A percentile compares a stretch with the other conserved stretches of the same genome.
phyloP scores from a whole-genome alignment of 2,113 vertebrate species.

The Toxostoma redivivum region DNA sequence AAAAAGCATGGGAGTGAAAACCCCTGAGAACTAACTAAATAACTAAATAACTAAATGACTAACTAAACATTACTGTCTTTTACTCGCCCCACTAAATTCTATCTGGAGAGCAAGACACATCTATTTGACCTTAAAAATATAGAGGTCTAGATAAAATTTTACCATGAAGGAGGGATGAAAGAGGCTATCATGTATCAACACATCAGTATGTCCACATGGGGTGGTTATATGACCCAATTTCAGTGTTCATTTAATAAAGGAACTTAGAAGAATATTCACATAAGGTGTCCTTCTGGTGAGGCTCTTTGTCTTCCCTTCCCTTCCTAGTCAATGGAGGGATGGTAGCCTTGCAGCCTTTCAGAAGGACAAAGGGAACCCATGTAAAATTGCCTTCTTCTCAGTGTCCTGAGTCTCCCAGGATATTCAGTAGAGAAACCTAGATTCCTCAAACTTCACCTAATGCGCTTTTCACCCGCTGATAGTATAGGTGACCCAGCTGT shows the following conservation, averaged over 20 bases:
- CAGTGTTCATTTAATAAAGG: not conserved
- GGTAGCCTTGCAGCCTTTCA: not conserved
- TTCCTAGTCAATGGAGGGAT: not conserved
- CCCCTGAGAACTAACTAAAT: not conserved
- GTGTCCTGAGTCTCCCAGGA: not conserved
- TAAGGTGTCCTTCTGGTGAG: not conserved
- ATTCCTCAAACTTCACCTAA: not conserved
- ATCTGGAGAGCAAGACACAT: not conserved
- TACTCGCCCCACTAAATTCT: not conserved
- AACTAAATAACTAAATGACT: not conserved
- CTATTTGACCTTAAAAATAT: not conserved
- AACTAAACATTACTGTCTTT: not conserved
- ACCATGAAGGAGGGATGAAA: not conserved
- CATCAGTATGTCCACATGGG: not conserved
- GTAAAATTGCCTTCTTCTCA: not conserved
- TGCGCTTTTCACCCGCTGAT: not conserved
- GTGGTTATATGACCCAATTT: not conserved
- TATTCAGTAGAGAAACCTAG: not conserved
- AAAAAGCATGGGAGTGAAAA: not conserved
- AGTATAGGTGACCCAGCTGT: rapidly evolving
- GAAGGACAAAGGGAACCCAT: not conserved
- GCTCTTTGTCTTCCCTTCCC: not conserved
- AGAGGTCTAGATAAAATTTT: not conserved
- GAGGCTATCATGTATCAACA: not conserved
- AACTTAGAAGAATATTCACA: not conserved